These are phyloP conservation scores for Nephrotoma appendiculata DNA, from an alignment of 2,888 invertebrate genomes.

Conservation along the genomic window DNA sequence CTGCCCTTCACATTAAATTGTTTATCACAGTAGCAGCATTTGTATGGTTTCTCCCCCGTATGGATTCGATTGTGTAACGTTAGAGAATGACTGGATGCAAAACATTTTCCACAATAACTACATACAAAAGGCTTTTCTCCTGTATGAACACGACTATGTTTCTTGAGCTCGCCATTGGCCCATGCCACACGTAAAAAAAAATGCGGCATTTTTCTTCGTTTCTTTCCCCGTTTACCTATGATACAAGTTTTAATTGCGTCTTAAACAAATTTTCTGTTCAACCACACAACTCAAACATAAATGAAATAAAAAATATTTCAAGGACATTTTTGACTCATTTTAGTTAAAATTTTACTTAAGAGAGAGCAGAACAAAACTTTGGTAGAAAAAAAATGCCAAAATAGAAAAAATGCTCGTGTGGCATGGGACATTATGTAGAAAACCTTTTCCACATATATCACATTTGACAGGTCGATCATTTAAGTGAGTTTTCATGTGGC, in stretches of 20 bases:
- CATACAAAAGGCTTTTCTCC: not conserved
- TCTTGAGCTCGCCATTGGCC: not conserved
- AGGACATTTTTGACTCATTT: too few species aligned
- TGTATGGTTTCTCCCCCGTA: not conserved
- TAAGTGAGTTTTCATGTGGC: conserved; percentile 1
- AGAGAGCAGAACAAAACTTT: too few species aligned
- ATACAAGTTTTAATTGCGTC: too few species aligned
- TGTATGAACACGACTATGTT: not conserved
- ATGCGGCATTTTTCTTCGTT: too few species aligned
- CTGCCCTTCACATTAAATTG: not conserved
- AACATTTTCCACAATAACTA: conserved; percentile 2
- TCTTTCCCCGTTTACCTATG: too few species aligned
- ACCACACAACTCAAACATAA: too few species aligned
- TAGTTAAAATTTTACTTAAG: too few species aligned
- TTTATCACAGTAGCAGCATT: not conserved
- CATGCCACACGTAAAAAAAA: too few species aligned
- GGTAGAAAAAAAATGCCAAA: too few species aligned
- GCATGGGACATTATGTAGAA: not conserved
- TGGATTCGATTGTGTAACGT: not conserved
- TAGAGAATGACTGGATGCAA: not conserved
- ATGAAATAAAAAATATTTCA: too few species aligned
- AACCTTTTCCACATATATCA: conserved; percentile 1
- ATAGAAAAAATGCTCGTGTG: too few species aligned
- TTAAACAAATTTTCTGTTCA: too few species aligned
- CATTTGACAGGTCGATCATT: not conserved